These are phyloP conservation scores for Falco naumanni DNA, from an alignment of 2,797 vertebrate species.

Conservation along the genomic window DNA sequence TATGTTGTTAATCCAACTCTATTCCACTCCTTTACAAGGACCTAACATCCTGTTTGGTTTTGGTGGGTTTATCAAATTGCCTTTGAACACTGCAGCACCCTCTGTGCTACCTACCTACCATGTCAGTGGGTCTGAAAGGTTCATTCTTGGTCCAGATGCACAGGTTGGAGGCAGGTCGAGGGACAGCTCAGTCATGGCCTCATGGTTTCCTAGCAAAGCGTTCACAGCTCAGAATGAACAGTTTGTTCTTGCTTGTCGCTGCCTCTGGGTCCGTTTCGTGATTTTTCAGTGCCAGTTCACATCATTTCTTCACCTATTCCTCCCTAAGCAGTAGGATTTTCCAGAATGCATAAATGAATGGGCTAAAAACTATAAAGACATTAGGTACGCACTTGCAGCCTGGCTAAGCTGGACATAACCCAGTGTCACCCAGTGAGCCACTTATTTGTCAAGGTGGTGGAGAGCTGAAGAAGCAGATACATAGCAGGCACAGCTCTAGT, in stretches of 20 bases:
- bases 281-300: background rate
- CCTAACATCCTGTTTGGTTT: background rate
- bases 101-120: background rate
- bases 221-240: background rate
- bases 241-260: background rate
- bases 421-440: background rate
- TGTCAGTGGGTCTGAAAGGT: background rate
- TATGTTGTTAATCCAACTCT: background rate
- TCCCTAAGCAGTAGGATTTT: background rate
- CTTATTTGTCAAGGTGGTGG: background rate
- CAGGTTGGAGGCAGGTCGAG: background rate
- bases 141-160: background rate
- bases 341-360: background rate
- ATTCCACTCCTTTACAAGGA: background rate
- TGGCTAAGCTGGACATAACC: background rate
- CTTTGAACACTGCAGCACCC: background rate
- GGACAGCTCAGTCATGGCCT: background rate
- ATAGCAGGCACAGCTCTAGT: background rate
- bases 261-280: background rate
- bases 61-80: background rate
- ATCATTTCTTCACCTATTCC: background rate
- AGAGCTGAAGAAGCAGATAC: background rate
- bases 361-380: background rate
- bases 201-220: background rate
- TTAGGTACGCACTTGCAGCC: background rate